phyloP scores from a whole-genome alignment of 2,113 vertebrate genomes.

The Crotalus horridus region DNA sequence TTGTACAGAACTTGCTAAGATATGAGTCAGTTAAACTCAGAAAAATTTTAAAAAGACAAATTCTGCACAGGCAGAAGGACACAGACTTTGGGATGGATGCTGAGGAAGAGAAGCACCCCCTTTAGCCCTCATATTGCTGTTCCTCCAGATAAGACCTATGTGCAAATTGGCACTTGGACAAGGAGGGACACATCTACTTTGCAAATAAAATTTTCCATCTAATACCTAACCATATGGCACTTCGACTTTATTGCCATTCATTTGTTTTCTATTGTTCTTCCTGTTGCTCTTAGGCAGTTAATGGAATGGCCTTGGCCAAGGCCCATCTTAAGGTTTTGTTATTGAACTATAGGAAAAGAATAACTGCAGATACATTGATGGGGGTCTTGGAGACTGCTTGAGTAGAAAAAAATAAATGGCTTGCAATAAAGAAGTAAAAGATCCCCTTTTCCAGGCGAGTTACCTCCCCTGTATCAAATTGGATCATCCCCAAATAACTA shows the following conservation, averaged over 20 bases:
- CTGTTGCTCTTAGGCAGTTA: not conserved
- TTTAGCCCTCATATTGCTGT: not conserved
- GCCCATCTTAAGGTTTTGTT: not conserved
- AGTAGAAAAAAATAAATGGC: not conserved
- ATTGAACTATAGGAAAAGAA: not conserved
- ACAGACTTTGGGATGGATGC: not conserved
- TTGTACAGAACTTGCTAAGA: not conserved
- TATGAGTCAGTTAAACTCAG: not conserved
- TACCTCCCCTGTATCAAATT: not conserved
- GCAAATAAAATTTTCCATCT: not conserved
- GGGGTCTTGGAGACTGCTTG: not conserved
- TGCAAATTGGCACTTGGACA: not conserved
- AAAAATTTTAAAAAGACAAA: not conserved
- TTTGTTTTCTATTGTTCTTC: not conserved
- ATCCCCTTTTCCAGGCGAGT: not conserved
- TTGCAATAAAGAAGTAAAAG: not conserved
- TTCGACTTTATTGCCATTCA: not conserved
- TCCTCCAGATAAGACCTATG: not conserved
- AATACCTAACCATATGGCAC: not conserved
- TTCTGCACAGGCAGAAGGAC: not conserved
- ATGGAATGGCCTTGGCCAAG: not conserved
- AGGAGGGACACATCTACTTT: not conserved
- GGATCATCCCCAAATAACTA: not conserved
- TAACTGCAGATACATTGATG: not conserved
- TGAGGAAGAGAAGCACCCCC: not conserved